Base-by-base conservation (phyloP, 2,797 vertebrate species). In the Pseudochaenichthys georgianus region DNA sequence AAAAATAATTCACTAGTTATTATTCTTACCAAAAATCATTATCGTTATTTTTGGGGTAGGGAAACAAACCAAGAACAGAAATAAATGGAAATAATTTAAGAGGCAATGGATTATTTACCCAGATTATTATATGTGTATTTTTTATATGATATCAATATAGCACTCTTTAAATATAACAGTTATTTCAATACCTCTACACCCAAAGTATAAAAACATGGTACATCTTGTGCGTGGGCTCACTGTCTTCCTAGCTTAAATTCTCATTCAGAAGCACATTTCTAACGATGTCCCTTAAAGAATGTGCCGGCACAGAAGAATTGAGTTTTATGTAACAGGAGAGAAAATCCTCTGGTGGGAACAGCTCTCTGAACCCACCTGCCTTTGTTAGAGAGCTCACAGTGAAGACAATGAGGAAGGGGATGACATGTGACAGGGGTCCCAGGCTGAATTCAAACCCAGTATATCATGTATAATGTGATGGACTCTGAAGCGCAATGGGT, bases 351-450 rank as follows among this genome's bases (percentile, higher is more conserved):
- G 8, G 12, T 52, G 41, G 38, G 19, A 57, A 5, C 31, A 51
- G n/a, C 55, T 70, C 31, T 31, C 21, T 60, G 58, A 67, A 54
- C 52, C 17, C 59, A 48, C 55, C 62, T 61, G 5, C 50, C 15
- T 28, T 61, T 70, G 55, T 69, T 48, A n/a, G 48, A 51, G 45
- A 54, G 50, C 21, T 68, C 57, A 46, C 13, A 15, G 57, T 67
- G 54, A 51, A 57, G 73, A 74, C 53, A 45, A 34, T 41, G 21
- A 76, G 50, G 11, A 68, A 17, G 16, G 46, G 67, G 28, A 45
- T 34, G 46, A 50, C 41, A 43, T 28, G 47, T 75, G 63, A 74
- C 66, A 53, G 43, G 17, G 21, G 15, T 28, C 16, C 43, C 28
- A 61, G 48, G 60, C 13, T 67, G 21, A 60, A 64, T 48, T 68